These are phyloP conservation scores for Crenichthys baileyi DNA, from an alignment of 2,797 vertebrate genomes.

Conservation along the genomic window DNA sequence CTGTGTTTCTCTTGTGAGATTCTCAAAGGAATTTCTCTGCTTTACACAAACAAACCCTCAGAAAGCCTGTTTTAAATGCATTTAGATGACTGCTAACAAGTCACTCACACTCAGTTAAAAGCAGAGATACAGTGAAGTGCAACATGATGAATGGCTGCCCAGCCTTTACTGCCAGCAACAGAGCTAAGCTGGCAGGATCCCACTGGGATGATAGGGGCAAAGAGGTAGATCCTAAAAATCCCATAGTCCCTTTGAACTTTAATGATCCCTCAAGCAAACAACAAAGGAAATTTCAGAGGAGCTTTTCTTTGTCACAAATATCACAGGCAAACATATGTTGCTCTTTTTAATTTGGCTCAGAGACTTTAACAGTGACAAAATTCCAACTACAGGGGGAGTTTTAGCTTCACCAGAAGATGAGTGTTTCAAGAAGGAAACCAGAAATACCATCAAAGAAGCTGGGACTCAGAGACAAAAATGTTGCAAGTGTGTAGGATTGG, in stretches of 20 bases:
- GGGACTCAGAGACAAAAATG: not conserved
- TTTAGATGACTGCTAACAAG: conserved; percentile 55
- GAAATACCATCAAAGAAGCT: not conserved
- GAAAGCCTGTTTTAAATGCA: conserved; percentile 42
- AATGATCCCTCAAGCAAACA: conserved; percentile 28
- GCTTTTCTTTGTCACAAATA: conserved; percentile 30
- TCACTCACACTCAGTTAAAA: conserved; percentile 71
- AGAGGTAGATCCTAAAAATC: conserved; percentile 38
- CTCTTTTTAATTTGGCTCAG: conserved; percentile 38
- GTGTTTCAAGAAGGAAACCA: not conserved
- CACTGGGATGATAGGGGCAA: conserved; percentile 16
- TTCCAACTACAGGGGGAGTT: conserved; percentile 53
- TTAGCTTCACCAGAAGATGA: conserved; percentile 23
- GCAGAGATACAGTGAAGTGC: conserved; percentile 52
- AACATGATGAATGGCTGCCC: conserved; percentile 49
- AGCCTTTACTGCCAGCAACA: conserved; percentile 34
- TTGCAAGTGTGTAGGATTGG: not conserved
- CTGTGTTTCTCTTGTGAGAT: not conserved
- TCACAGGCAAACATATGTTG: conserved; percentile 23
- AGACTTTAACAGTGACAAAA: conserved; percentile 26
- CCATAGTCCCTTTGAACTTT: conserved; percentile 35
- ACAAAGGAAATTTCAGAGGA: conserved; percentile 24
- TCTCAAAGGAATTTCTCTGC: conserved; percentile 6
- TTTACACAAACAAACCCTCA: conserved; percentile 44
- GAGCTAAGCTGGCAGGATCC: conserved; percentile 28